Evolutionary conservation across 2,113 vertebrate species (phyloP).

Genomic region (Barnardius zonarius): DNA sequence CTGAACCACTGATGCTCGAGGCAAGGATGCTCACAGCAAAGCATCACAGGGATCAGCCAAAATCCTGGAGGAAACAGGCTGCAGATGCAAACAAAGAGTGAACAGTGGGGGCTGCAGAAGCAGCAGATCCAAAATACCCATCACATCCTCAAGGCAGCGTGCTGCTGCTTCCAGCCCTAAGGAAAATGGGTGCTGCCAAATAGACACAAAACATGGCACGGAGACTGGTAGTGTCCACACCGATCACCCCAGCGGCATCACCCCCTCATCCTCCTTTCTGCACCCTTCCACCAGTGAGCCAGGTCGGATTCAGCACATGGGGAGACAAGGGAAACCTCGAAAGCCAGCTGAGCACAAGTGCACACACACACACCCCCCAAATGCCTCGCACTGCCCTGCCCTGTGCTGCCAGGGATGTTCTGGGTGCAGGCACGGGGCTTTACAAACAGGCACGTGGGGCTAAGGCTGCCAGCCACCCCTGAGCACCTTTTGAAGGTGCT

Average conservation of each 20-base stretch:
- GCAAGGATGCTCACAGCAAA: background rate
- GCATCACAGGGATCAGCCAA: background rate
- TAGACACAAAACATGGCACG: background rate
- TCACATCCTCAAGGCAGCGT: background rate
- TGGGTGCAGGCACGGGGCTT: background rate
- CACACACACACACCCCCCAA: background rate
- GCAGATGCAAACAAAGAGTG: background rate
- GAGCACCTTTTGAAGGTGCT: background rate
- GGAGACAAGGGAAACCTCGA: background rate
- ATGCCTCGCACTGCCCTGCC: background rate
- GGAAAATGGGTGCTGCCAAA: background rate
- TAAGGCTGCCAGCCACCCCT: background rate
- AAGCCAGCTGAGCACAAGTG: background rate
- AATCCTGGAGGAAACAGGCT: background rate
- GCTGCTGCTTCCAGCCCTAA: background rate
- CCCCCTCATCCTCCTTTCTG: background rate
- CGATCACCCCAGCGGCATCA: background rate
- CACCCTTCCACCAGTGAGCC: background rate
- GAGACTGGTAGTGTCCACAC: background rate
- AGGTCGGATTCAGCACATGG: accelerated
- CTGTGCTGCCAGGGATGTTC: background rate
- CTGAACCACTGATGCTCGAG: background rate
- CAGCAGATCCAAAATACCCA: background rate
- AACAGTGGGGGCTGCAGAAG: background rate
- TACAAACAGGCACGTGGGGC: background rate